These are phyloP conservation scores for Drosophila anceps DNA, from an alignment of 2,888 invertebrate genomes.

Conservation along the genomic window DNA sequence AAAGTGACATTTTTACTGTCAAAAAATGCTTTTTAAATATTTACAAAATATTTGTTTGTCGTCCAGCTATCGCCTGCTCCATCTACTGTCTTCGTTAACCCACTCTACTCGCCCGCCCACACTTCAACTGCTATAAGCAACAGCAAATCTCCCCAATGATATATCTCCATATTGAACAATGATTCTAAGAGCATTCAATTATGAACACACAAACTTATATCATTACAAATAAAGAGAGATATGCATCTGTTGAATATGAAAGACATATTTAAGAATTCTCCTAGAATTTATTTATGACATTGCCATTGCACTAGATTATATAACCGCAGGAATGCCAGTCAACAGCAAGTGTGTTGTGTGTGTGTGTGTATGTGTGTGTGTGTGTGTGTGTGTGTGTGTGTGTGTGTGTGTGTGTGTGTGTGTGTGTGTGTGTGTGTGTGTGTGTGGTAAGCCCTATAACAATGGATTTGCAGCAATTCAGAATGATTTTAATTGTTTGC, in stretches of 20 bases:
- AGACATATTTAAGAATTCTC: slow-evolving; percentile 17
- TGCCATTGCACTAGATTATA: slow-evolving; percentile 13
- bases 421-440: slow-evolving; percentile 43
- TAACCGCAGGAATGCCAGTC: slow-evolving; percentile 29
- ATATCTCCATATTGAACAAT: background rate
- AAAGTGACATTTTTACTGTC: too few species aligned
- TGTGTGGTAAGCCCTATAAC: slow-evolving; percentile 26
- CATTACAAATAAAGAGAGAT: background rate
- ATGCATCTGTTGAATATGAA: background rate
- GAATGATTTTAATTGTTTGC: slow-evolving; percentile 76
- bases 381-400: slow-evolving; percentile 24
- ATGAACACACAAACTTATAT: background rate
- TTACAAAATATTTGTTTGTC: too few species aligned
- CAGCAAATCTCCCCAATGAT: background rate
- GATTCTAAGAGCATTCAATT: background rate
- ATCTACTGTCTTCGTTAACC: too few species aligned
- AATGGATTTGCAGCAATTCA: slow-evolving; percentile 61
- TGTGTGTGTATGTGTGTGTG: slow-evolving; percentile 26
- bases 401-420: slow-evolving; percentile 22
- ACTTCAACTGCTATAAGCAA: background rate
- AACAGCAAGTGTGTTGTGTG: slow-evolving; percentile 36
- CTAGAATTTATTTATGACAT: slow-evolving; percentile 31
- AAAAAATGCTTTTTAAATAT: too few species aligned
- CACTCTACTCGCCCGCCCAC: too few species aligned
- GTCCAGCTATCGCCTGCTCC: too few species aligned